Evolutionary conservation across 2,797 vertebrate species (phyloP).

Genomic region (Gila robusta): DNA sequence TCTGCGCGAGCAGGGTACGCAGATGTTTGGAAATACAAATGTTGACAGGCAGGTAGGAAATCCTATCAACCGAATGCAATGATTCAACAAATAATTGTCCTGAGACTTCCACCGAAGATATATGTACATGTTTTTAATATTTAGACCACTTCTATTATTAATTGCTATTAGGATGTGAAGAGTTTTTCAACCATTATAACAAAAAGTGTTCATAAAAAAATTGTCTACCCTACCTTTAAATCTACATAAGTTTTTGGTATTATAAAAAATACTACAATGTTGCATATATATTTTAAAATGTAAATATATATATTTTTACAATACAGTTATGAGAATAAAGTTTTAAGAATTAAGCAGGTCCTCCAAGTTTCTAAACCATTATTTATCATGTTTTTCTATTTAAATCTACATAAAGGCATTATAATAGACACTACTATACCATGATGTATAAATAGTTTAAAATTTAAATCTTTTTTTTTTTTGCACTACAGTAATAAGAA

Average conservation of each 20-base stretch:
- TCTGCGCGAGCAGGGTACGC: too few relatives aligned
- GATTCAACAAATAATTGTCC: too few relatives aligned
- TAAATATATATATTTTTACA: too few relatives aligned
- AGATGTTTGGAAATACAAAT: too few relatives aligned
- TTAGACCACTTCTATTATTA: too few relatives aligned
- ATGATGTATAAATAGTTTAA: neutral
- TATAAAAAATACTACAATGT: neutral
- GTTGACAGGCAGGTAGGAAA: too few relatives aligned
- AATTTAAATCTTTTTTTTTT: neutral
- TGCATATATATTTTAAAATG: neutral
- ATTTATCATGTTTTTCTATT: neutral
- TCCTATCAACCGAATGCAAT: too few relatives aligned
- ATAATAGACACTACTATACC: neutral
- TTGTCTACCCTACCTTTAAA: too few relatives aligned
- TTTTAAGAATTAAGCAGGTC: neutral
- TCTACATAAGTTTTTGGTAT: neutral
- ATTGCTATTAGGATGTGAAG: too few relatives aligned
- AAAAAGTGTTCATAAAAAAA: too few relatives aligned
- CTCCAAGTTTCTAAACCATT: neutral
- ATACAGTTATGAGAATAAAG: neutral
- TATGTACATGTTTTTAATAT: too few relatives aligned
- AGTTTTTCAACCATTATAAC: neutral
- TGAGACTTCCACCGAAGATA: too few relatives aligned
- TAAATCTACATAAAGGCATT: neutral
- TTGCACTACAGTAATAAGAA: neutral